A percentile compares a stretch with the other conserved stretches of the same genome.
phyloP scores from a whole-genome alignment of 2,797 vertebrate species.

The Thripadectes ignobilis region DNA sequence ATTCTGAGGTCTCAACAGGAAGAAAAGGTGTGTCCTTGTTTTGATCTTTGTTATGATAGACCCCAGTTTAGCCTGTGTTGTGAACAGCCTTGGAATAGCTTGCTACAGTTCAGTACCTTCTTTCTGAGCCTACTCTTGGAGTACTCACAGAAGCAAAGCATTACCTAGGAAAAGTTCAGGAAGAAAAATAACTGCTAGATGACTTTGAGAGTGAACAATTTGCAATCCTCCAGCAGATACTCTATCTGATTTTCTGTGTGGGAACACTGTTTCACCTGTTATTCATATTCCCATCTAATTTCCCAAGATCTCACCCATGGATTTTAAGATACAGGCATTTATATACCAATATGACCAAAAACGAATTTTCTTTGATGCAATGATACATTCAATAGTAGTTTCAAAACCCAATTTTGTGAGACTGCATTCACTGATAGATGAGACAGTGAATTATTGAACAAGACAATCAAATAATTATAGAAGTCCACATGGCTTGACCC shows the following conservation, averaged over 20 bases:
- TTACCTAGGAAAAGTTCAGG: background rate
- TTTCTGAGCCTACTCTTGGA: background rate
- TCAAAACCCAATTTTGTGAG: background rate
- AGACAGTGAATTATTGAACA: background rate
- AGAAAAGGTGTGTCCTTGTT: fast-evolving
- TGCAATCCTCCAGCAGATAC: background rate
- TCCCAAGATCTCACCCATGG: background rate
- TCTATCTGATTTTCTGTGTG: background rate
- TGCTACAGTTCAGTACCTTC: background rate
- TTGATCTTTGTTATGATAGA: background rate
- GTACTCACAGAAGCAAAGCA: background rate
- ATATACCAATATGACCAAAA: background rate
- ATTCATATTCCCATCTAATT: background rate
- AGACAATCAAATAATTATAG: slow-evolving; percentile 5
- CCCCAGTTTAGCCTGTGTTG: background rate
- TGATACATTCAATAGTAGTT: background rate
- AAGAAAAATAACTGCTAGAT: background rate
- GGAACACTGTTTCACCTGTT: background rate
- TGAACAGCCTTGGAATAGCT: background rate
- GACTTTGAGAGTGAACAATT: background rate
- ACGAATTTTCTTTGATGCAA: background rate
- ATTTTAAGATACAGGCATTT: background rate
- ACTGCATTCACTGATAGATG: background rate
- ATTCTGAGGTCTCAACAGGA: background rate
- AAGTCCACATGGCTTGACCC: background rate